phyloP scores from a whole-genome alignment of 1,140 invertebrate species.

The Dendrolimus punctatus region DNA sequence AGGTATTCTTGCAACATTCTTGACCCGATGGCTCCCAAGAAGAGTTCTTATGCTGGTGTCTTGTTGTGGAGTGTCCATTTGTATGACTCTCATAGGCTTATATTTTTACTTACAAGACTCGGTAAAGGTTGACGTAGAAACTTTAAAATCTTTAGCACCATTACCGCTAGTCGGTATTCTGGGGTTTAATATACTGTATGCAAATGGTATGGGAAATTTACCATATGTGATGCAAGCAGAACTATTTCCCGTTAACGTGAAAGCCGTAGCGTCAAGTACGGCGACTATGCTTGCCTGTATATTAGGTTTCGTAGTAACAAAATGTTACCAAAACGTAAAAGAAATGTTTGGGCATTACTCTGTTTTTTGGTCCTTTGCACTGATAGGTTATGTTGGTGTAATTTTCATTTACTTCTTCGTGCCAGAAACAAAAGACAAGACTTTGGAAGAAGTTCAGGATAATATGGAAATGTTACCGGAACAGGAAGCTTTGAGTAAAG shows the following conservation, averaged over 20 bases:
- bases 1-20: slow-evolving; percentile 75
- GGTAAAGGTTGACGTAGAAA: slow-evolving; percentile 33
- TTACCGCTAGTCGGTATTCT: slow-evolving; percentile 73
- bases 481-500: slow-evolving; percentile 25
- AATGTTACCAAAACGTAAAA: slow-evolving; percentile 72
- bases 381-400: slow-evolving; percentile 70
- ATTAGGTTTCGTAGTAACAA: slow-evolving; percentile 71
- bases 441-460: slow-evolving; percentile 78
- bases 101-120: slow-evolving; percentile 70
- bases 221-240: slow-evolving; percentile 76
- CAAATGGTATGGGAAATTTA: slow-evolving; percentile 74
- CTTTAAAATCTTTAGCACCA: slow-evolving; percentile 51
- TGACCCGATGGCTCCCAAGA: slow-evolving; percentile 84
- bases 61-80: slow-evolving; percentile 66
- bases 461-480: slow-evolving; percentile 33
- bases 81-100: slow-evolving; percentile 68
- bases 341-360: slow-evolving; percentile 71
- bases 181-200: slow-evolving; percentile 74
- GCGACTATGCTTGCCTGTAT: slow-evolving; percentile 56
- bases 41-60: slow-evolving; percentile 79
- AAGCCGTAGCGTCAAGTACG: slow-evolving; percentile 68
- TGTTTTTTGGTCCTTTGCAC: slow-evolving; percentile 73
- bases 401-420: slow-evolving; percentile 76
- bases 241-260: slow-evolving; percentile 76
- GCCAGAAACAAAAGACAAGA: slow-evolving; percentile 83